A percentile compares a stretch with the other conserved stretches of the same genome.
These are phyloP conservation scores for Meandrina meandrites DNA, from an alignment of 92 coral and sea anemone genomes.

Conservation along the genomic window DNA sequence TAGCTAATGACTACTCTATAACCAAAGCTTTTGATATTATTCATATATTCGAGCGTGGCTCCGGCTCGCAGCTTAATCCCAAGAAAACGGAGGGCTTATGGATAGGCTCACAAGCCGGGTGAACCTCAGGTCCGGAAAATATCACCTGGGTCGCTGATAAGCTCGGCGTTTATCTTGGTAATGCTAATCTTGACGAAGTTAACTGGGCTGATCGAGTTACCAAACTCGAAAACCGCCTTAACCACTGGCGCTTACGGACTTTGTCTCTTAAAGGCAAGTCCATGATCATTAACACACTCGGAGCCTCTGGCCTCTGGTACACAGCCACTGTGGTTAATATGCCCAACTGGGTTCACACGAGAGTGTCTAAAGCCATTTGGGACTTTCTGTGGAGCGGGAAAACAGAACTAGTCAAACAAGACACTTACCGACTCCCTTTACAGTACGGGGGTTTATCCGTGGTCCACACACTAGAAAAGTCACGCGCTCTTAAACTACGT, in stretches of 20 bases:
- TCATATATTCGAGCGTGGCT: slow-evolving; percentile 21
- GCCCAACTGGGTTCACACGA: slow-evolving; percentile 2
- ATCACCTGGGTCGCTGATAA: not conserved
- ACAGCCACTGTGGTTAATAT: slow-evolving; percentile 12
- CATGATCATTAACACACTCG: slow-evolving; percentile 37
- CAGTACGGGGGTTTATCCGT: not conserved
- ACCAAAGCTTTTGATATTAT: slow-evolving; percentile 11
- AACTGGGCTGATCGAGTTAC: slow-evolving; percentile 31
- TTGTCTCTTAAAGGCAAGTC: slow-evolving; percentile 35
- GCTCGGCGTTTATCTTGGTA: slow-evolving; percentile 32
- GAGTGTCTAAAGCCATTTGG: not conserved
- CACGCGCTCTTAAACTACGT: slow-evolving; percentile 1
- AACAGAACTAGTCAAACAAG: not conserved
- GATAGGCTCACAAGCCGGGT: slow-evolving; percentile 38
- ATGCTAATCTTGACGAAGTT: slow-evolving; percentile 14
- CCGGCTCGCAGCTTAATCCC: slow-evolving; percentile 29
- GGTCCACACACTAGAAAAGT: slow-evolving; percentile 15
- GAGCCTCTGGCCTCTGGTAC: slow-evolving; percentile 39
- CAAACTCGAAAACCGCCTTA: slow-evolving; percentile 23
- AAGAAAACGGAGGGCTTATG: slow-evolving; percentile 46
- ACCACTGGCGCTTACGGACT: slow-evolving; percentile 19
- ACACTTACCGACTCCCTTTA: not conserved
- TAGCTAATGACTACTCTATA: slow-evolving; percentile 28
- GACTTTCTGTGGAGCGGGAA: not conserved
- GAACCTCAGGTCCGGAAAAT: not conserved